phyloP scores from a whole-genome alignment of 37 sponge, comb jelly and placozoan genomes.

The Ephydatia muelleri region DNA sequence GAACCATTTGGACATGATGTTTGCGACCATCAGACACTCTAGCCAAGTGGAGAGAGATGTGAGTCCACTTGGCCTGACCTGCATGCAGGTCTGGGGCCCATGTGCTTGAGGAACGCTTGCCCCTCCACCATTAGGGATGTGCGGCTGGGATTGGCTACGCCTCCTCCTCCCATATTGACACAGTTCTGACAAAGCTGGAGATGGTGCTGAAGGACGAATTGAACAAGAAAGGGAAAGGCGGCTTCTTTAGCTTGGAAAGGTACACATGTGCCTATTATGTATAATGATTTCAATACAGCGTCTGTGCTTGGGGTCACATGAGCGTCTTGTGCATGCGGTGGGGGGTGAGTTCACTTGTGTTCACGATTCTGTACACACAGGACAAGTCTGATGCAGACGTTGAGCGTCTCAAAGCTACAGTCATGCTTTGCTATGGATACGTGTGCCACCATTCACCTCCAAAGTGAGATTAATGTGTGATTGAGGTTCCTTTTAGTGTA shows the following conservation, averaged over 20 bases:
- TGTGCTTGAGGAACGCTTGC: background rate
- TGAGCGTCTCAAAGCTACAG: constrained; percentile 93
- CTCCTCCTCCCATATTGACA: constrained; percentile 88
- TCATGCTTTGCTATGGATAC: constrained; percentile 94
- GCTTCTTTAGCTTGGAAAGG: constrained; percentile 81
- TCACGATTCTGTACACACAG: constrained; percentile 16
- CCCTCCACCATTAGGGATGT: constrained; percentile 81
- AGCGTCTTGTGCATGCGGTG: too few relatives aligned
- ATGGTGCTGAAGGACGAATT: constrained; percentile 83
- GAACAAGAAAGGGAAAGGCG: constrained; percentile 80
- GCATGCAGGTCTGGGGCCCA: background rate
- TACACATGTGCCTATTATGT: constrained; percentile 2
- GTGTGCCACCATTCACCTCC: constrained; percentile 91
- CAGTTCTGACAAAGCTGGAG: constrained; percentile 83
- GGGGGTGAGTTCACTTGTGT: too few relatives aligned
- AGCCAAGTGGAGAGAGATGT: constrained; percentile 95
- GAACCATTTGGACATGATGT: constrained; percentile 83
- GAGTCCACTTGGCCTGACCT: constrained; percentile 38
- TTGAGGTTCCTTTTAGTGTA: background rate
- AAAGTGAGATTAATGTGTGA: constrained; percentile 45
- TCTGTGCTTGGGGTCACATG: too few relatives aligned
- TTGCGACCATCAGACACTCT: constrained; percentile 81
- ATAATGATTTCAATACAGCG: background rate
- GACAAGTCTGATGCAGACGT: constrained; percentile 94
- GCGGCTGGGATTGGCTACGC: constrained; percentile 88